Base-by-base conservation (phyloP, 2,797 vertebrate species). In the Coranthus polyacanthus region DNA sequence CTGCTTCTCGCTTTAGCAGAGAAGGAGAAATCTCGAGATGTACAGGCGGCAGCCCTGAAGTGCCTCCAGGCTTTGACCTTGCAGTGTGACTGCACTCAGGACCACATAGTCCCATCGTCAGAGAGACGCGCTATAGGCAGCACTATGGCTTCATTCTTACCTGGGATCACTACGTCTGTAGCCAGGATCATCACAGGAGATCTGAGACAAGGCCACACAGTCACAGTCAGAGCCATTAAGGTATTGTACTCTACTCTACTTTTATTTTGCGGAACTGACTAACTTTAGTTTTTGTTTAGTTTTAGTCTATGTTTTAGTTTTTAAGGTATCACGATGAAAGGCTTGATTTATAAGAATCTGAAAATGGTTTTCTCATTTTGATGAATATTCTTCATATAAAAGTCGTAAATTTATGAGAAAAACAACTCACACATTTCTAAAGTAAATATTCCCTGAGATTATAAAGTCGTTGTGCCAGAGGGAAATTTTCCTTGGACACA, bases 91-190 rank as follows among this genome's bases (percentile, higher is more conserved):
- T 98, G 97, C 77, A 60, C 69, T n/a, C 86, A 93, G 68, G 89
- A 92, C 8, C 92, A 95, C 1, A 20, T 64, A 0, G 45, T 74
- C 0, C 83, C 92, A 0, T 84, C 85, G 0, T 71, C 82, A n/a
- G 78, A 86, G 8, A 82, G 38, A 2, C 57, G 66, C 53, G 63
- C 59, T 4, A 81, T 96, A 0, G 96, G 97, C 36, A 86, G 89
- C 44, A 73, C 95, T 12, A 89, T 98, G 83, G 97, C 97, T n/a
- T 96, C 96, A 1, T 98, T 98, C 79, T 75, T 99, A 73, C 98
- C 98, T 0, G 97, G 98, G 20, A 90, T 98, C 68, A 94, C 95
- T 17, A 87, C 88, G 1, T 38, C 92, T 0, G 75, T 95, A 39
- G 85, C 95, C 37, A 94, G 93, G 60, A 78, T 98, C 46, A 93